Percentiles rank a stretch among this genome's conserved stretches.
phyloP scores from a whole-genome alignment of 2,797 vertebrate species.

The Macrochelys suwanniensis region DNA sequence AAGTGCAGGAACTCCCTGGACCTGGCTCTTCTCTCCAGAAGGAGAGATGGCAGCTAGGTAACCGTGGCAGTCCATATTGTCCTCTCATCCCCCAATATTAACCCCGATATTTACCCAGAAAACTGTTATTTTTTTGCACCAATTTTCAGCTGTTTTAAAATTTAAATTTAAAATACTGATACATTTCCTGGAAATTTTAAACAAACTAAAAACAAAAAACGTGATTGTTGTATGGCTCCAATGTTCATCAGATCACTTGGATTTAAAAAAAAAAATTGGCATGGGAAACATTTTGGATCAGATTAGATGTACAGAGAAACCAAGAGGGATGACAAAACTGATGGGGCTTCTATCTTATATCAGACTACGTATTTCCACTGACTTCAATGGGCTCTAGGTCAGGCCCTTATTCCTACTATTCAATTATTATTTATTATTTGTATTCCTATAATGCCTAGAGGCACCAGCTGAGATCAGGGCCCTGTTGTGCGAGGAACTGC shows the following conservation, averaged over 20 bases:
- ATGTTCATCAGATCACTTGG: fast-evolving
- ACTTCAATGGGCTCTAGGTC: background rate
- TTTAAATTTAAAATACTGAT: background rate
- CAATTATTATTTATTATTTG: background rate
- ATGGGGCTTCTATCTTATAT: fast-evolving
- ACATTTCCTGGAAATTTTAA: background rate
- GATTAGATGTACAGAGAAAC: background rate
- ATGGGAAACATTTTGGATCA: fast-evolving
- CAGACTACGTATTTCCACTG: background rate
- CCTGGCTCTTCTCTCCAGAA: background rate
- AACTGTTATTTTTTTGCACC: background rate
- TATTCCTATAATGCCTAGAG: background rate
- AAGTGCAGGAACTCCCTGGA: background rate
- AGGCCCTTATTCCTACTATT: background rate
- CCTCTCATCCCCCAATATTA: background rate
- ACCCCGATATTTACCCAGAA: background rate
- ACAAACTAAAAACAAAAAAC: background rate
- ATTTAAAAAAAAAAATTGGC: background rate
- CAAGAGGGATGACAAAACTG: background rate
- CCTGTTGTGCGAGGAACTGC: background rate
- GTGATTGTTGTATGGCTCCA: fast-evolving
- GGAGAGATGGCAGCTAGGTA: background rate
- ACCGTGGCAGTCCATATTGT: background rate
- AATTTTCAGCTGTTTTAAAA: background rate
- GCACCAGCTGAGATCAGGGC: fast-evolving